These are phyloP conservation scores for Kryphioiulus occultus DNA, from an alignment of 2,888 invertebrate genomes.

Conservation along the genomic window DNA sequence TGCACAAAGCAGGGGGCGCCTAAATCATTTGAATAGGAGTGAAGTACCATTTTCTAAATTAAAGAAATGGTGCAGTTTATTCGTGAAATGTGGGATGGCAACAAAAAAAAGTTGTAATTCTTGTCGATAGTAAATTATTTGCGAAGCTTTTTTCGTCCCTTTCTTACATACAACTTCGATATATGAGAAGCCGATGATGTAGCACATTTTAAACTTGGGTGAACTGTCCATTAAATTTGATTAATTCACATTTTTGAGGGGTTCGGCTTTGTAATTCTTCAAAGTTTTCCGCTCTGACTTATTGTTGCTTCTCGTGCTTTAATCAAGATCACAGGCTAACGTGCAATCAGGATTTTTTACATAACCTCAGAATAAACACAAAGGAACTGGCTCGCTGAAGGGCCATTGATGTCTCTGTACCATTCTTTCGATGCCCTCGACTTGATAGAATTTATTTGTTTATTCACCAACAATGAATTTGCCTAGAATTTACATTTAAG, in stretches of 20 bases:
- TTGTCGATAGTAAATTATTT: conserved; percentile 40
- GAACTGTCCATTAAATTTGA: conserved; percentile 40
- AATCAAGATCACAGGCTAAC: conserved; percentile 37
- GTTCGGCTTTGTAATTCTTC: conserved; percentile 25
- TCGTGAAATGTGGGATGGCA: conserved; percentile 15
- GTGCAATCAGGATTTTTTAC: conserved; percentile 40
- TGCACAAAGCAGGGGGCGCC: conserved; percentile 36
- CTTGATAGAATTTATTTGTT: conserved; percentile 29
- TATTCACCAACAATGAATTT: conserved; percentile 33
- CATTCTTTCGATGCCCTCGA: conserved; percentile 35
- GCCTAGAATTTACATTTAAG: conserved; percentile 36
- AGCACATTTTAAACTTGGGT: conserved; percentile 30
- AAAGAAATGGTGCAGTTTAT: conserved; percentile 40
- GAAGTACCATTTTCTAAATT: conserved; percentile 39
- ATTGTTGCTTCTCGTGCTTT: conserved; percentile 25
- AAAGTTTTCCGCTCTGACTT: conserved; percentile 15
- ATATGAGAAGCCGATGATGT: conserved; percentile 38
- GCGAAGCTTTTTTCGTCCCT: conserved; percentile 24
- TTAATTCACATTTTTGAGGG: conserved; percentile 40
- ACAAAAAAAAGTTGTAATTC: conserved; percentile 16
- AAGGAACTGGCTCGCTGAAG: conserved; percentile 11
- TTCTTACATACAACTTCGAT: not conserved
- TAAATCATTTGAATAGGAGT: conserved; percentile 40
- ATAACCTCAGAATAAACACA: conserved; percentile 25
- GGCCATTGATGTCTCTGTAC: conserved; percentile 39